Percentiles rank a stretch among this genome's conserved stretches.
Evolutionary conservation across 2,797 vertebrate genomes (phyloP).

Genomic region (Anguilla anguilla): DNA sequence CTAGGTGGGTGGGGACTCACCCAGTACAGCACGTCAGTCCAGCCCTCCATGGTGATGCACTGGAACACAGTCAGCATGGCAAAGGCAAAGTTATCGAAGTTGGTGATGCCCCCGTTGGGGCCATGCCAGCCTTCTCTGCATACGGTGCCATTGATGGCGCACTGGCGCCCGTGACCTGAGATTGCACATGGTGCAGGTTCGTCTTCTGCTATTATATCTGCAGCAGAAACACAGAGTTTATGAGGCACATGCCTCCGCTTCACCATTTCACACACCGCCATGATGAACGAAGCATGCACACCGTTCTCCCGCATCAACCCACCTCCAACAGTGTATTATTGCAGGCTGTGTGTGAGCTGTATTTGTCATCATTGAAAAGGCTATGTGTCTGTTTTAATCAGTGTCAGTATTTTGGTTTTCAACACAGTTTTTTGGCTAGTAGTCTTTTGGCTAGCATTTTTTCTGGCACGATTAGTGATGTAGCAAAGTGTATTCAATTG

Average conservation of each 20-base stretch:
- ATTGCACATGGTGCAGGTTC: conserved; percentile 91
- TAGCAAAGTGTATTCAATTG: background rate
- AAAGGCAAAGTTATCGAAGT: conserved; percentile 98
- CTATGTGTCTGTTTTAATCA: background rate
- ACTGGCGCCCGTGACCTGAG: conserved; percentile 92
- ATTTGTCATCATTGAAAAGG: background rate
- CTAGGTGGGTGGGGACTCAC: conserved; percentile 68
- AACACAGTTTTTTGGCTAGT: no score
- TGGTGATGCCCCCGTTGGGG: conserved; percentile 97
- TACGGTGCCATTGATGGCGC: conserved; percentile 82
- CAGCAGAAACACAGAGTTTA: background rate
- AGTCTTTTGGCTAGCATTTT: no score
- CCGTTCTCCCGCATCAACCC: background rate
- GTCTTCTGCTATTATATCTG: conserved; percentile 88
- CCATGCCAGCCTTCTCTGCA: conserved; percentile 94
- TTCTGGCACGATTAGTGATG: no score
- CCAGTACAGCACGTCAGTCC: conserved; percentile 99
- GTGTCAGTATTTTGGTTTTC: background rate
- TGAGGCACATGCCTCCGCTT: background rate
- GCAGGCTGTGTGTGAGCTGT: background rate
- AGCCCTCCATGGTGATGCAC: conserved; percentile 99
- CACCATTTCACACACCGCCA: background rate
- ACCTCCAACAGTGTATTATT: background rate
- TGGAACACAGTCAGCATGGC: conserved; percentile 99
- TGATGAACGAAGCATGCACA: background rate